These are phyloP conservation scores for Enchytraeus crypticus DNA, from an alignment of 2,888 invertebrate genomes.

Conservation along the genomic window DNA sequence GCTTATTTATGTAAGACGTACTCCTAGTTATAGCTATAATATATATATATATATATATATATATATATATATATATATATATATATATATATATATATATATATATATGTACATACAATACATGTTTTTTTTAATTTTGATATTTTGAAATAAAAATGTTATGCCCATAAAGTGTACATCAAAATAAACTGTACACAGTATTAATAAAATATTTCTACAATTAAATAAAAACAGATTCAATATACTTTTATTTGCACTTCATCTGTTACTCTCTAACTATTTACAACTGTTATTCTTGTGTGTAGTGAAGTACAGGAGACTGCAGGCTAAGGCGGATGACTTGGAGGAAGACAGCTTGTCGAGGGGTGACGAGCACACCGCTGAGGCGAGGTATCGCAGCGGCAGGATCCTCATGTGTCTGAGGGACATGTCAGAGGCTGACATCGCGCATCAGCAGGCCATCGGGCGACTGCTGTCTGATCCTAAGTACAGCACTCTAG, in stretches of 20 bases:
- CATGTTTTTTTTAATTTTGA: too few relatives aligned
- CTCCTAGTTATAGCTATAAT: too few relatives aligned
- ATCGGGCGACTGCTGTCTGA: background rate
- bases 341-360: background rate
- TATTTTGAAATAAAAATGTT: too few relatives aligned
- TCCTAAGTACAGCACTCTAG: background rate
- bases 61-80: too few relatives aligned
- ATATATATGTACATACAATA: too few relatives aligned
- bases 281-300: background rate
- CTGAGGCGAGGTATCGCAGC: background rate
- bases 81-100: too few relatives aligned
- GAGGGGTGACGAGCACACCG: background rate
- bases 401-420: constrained; percentile 10
- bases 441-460: constrained; percentile 11
- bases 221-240: too few relatives aligned
- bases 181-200: too few relatives aligned
- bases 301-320: background rate
- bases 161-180: too few relatives aligned
- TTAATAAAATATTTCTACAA: too few relatives aligned
- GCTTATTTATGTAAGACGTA: too few relatives aligned
- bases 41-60: too few relatives aligned
- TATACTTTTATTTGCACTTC: background rate
- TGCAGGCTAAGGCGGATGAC: background rate
- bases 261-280: background rate
- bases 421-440: constrained; percentile 8